Base-by-base conservation (phyloP, 2,888 invertebrate species). In the Chrysodeixis includens region DNA sequence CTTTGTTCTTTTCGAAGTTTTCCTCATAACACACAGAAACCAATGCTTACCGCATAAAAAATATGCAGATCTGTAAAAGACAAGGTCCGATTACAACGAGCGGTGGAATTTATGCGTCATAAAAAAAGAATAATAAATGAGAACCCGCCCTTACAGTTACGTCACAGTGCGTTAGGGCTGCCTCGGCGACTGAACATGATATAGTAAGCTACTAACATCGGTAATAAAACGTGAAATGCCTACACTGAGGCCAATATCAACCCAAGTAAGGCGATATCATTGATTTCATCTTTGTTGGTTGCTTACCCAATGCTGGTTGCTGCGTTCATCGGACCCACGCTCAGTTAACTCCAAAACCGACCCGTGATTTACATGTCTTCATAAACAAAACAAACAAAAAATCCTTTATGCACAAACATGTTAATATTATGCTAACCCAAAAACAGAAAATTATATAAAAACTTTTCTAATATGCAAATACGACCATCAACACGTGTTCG, bases 61-160 rank as follows among this genome's bases (percentile, higher is more conserved):
- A 81, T 78, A 85, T 85, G 82, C 83, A 86, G 84, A 85, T 85
- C 82, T 77, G 69, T 76, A 61, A 71, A 71, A 77, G 76, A 81
- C 82, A 77, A 69, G 76, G 80, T 79, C 80, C 85, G 84, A 84
- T 81, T 82, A 81, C 83, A 74, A 69, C 52, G 64, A 68, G 75
- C 71, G 68, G 69, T 71, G 74, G 76, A 85, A 85, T 86, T 81
- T 85, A 85, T 86, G 85, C 81, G 76, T 83, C 83, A 78, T 85
- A 84, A 85, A 85, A 85, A 84, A 81, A 77, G 82, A 84, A 84
- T 84, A 85, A 83, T 81, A 86, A 86, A 84, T 84, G 81, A 77
- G 78, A 73, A 20, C 53, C 76, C 71, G 64, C 78, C 78, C 81
- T 75, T 76, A 71, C 64, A 56, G 78, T 80, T 77, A 74, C 73